Conservation (phyloP, 2,888 invertebrate genomes). For the Watsonalla cultraria region DNA sequence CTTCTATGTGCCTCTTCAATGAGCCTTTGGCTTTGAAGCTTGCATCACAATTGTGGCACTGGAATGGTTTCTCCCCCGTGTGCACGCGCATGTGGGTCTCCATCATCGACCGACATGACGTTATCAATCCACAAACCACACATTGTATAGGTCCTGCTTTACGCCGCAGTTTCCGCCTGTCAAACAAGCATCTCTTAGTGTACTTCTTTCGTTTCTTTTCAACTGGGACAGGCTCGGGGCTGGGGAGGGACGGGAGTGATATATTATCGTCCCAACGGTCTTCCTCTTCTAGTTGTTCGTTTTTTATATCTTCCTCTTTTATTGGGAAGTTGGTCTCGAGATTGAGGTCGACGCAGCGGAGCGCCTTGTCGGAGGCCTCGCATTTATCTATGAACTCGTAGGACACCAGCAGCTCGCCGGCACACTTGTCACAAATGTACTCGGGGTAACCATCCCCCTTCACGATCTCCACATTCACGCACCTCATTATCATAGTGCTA, state of each 20-base stretch:
- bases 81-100: slow-evolving; percentile 61
- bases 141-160: slow-evolving; percentile 51
- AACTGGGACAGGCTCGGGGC: slow-evolving; percentile 7
- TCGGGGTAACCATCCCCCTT: slow-evolving; percentile 59
- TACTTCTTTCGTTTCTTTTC: slow-evolving; percentile 19
- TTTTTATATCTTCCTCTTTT: slow-evolving; percentile 28
- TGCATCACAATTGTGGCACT: slow-evolving; percentile 44
- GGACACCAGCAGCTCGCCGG: slow-evolving; percentile 41
- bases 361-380: slow-evolving; percentile 50
- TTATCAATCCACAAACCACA: slow-evolving; percentile 49
- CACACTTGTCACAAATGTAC: slow-evolving; percentile 52
- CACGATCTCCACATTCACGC: slow-evolving; percentile 45
- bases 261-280: slow-evolving; percentile 4
- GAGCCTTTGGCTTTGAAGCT: slow-evolving; percentile 54
- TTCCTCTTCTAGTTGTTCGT: slow-evolving; percentile 24
- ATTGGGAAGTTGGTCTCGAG: slow-evolving; percentile 24
- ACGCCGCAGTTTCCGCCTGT: slow-evolving; percentile 15
- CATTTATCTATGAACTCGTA: slow-evolving; percentile 59
- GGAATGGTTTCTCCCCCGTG: slow-evolving; percentile 63
- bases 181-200: slow-evolving; percentile 19
- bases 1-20: slow-evolving; percentile 51
- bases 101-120: slow-evolving; percentile 51
- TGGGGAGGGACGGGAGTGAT: slow-evolving; percentile 3
- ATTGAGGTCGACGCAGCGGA: slow-evolving; percentile 39
- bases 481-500: slow-evolving; percentile 52